Base-by-base conservation (phyloP, 2,797 vertebrate genomes). In the Hybognathus amarus region DNA sequence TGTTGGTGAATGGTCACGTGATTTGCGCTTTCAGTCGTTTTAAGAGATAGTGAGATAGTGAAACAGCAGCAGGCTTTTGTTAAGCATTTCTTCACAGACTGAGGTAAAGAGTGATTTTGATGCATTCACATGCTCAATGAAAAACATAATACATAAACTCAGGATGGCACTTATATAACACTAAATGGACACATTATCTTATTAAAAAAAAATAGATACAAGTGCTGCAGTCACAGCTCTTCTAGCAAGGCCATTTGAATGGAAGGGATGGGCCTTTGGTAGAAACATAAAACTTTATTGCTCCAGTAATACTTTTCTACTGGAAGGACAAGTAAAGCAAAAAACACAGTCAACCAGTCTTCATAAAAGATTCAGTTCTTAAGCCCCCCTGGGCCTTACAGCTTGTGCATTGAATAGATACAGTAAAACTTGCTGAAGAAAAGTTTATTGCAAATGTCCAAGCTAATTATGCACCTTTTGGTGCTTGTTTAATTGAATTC, bases 161-260 rank as follows among this genome's bases (percentile, higher is more conserved):
- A 47, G 50, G 10, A 38, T 42, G n/a, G 38, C 40, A 71, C 40
- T 71, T 63, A 81, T 61, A 81, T 81, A 63, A 73, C 40, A 52
- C 40, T 38, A 82, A 70, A 74, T 52, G 22, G 30, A 30, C 13
- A 52, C 56, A 82, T 63, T 74, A 82, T 77, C 75, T 77, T 63
- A 61, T 77, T 63, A 30, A 30, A 33, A 33, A 17, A 63, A 77
- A 77, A 77, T 40, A 63, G 42, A 64, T 82, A 64, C 33, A 50
- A 20, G 15, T 3, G 15, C 56, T 36, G 1, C 54, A 82, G 69
- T 64, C 42, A 73, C 68, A 73, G 27, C 69, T 64, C 24, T 74
- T 36, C 40, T 33, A 13, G 64, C 42, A 64, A 81, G 61, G 79
- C 69, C 50, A 38, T 64, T 47, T 64, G 45, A 52, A 24, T 74